Evolutionary conservation across 2,797 vertebrate genomes (phyloP).

Genomic region (Paedocypris micromegethes): DNA sequence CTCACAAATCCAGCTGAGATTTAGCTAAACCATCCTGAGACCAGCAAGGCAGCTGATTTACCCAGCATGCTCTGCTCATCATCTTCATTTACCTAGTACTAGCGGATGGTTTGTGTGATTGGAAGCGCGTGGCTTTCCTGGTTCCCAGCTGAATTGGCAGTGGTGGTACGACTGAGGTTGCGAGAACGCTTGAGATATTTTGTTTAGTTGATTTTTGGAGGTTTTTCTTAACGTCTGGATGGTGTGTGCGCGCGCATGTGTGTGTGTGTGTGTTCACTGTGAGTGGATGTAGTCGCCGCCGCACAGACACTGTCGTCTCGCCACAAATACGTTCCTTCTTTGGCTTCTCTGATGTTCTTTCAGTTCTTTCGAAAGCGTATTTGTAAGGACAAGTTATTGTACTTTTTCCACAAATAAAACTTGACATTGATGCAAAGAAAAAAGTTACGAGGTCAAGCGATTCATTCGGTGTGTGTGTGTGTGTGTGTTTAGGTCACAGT

Average conservation of each 20-base stretch:
- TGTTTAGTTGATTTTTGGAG: constrained; percentile 37
- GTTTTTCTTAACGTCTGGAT: constrained; percentile 40
- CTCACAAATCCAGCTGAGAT: constrained; percentile 13
- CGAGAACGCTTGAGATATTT: neutral
- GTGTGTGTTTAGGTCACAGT: too few species aligned
- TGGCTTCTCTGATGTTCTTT: constrained; percentile 43
- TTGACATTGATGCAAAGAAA: constrained; percentile 48
- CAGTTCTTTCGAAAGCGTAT: constrained; percentile 54
- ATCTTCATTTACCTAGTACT: constrained; percentile 11
- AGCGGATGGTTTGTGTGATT: constrained; percentile 33
- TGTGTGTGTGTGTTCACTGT: constrained; percentile 35
- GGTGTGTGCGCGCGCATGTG: constrained; percentile 14
- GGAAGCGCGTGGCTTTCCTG: constrained; percentile 30
- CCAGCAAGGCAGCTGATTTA: constrained; percentile 23
- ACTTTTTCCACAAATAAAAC: constrained; percentile 60
- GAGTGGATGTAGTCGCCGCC: constrained; percentile 30
- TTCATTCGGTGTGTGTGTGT: too few species aligned
- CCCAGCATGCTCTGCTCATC: constrained; percentile 16
- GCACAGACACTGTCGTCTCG: constrained; percentile 38
- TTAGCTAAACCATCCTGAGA: constrained; percentile 28
- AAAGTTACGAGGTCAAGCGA: too few species aligned
- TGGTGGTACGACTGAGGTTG: too few species aligned
- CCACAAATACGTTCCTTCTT: constrained; percentile 40
- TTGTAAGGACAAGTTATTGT: constrained; percentile 57
- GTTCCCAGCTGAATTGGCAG: constrained; percentile 38